Percentiles rank a stretch among this genome's conserved stretches.
Evolutionary conservation across 2,888 invertebrate genomes (phyloP).

Genomic region (Cheilosia vernalis): DNA sequence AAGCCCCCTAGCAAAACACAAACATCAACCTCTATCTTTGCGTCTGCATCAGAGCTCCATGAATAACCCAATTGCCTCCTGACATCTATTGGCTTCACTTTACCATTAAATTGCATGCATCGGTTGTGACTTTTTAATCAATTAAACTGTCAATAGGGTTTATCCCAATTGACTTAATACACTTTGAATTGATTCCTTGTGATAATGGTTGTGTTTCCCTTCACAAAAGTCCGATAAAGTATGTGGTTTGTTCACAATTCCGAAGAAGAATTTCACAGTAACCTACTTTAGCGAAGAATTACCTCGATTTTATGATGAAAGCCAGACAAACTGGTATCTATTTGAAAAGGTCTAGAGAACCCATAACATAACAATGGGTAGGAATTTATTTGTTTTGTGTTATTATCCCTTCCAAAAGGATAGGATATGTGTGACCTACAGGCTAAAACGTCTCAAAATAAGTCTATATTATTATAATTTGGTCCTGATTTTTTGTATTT

Average conservation of each 20-base stretch:
- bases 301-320: too few species aligned
- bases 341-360: background rate
- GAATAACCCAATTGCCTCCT: slow-evolving; percentile 2
- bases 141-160: slow-evolving; percentile 20
- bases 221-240: too few species aligned
- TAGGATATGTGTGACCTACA: background rate
- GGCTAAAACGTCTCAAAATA: slow-evolving; percentile 7
- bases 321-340: background rate
- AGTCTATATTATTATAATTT: background rate
- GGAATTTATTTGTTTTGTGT: slow-evolving; percentile 6
- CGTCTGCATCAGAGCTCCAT: background rate
- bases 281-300: too few species aligned
- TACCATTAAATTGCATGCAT: slow-evolving; percentile 1
- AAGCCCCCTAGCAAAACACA: background rate
- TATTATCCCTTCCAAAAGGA: background rate
- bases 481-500: background rate
- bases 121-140: slow-evolving; percentile 16
- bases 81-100: slow-evolving; percentile 1
- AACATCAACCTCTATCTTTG: background rate
- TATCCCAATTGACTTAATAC: slow-evolving; percentile 1
- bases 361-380: slow-evolving; percentile 21
- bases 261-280: too few species aligned
- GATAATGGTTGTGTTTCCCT: too few species aligned
- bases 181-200: background rate
- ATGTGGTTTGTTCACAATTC: too few species aligned